Evolutionary conservation across 1,140 invertebrate genomes (phyloP), one percentile per base, ranked within the genome.

Genomic region (Pachypeltis micranthus): DNA sequence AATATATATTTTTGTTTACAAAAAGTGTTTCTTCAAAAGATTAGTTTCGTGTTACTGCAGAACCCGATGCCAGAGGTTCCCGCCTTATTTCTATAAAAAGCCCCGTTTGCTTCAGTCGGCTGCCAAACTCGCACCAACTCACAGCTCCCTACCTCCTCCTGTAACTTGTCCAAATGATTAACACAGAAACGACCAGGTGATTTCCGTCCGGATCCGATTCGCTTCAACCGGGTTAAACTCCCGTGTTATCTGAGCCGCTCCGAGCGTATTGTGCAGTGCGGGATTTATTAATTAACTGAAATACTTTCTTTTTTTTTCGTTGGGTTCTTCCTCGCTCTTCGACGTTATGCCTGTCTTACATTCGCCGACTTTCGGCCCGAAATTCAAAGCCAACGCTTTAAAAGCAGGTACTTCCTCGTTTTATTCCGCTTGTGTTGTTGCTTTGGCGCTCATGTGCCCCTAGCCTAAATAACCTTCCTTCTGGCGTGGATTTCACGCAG

Each of bases 341-440:
- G 2, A 65, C 28, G n/a, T n/a, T 21, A 65, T 65, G 64, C 61
- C 64, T 21, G 39, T 57, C 25, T 47, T 63, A 12, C 54, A 44
- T 19, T 54, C 64, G 16, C 64, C 64, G 14, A 62, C 28, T 26
- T 57, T 68, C 10, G 57, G 23, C 19, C 67, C 67, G 34, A 64
- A 68, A 57, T 68, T 68, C 59, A 66, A 66, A 65, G 67, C 67
- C 14, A 61, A 68, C 57, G 65, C 27, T 21, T 60, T 61, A 28
- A 68, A 68, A 68, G 61, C 67, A 68, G 67, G 67, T 68, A 66
- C n/a, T 21, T 47, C 28, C 24, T 27, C 39, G 24, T 21, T 61
- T 61, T 44, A 31, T 39, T 59, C 19, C 24, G 21, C 26, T 24
- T 44, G 24, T 39, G 23, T 44, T 44, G 31, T 34, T 59, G 23